Evolutionary conservation across 2,797 vertebrate genomes (phyloP).

Genomic region (Pelobates cultripes): DNA sequence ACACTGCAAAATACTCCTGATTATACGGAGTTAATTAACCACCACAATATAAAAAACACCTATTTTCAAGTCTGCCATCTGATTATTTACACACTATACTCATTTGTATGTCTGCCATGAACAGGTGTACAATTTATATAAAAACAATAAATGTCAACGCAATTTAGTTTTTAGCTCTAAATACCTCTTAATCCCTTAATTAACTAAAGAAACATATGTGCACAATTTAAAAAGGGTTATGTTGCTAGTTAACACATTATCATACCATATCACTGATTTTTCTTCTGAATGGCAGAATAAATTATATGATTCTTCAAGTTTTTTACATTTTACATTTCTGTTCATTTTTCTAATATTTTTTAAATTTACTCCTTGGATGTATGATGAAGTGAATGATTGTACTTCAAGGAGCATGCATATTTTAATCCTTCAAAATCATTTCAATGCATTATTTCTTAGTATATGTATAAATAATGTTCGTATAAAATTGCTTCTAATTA

Average conservation of each 20-base stretch:
- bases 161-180: conserved; percentile 30
- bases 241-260: not conserved
- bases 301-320: no score
- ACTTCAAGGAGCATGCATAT: no score
- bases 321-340: no score
- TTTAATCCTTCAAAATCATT: no score
- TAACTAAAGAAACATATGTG: conserved; percentile 24
- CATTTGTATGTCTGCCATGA: conserved; percentile 13
- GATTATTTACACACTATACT: conserved; percentile 41
- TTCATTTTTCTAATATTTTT: not conserved
- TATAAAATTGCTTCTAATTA: not conserved
- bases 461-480: no score
- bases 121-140: conserved; percentile 17
- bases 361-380: not conserved
- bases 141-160: conserved; percentile 28
- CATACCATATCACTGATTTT: not conserved
- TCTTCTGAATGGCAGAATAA: no score
- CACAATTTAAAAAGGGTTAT: not conserved
- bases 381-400: not conserved
- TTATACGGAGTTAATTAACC: no score
- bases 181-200: conserved; percentile 27
- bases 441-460: no score
- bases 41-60: not conserved
- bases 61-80: conserved; percentile 33
- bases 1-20: no score